Base-by-base conservation (phyloP, 2,113 vertebrate species). In the Pangasianodon gigas region DNA sequence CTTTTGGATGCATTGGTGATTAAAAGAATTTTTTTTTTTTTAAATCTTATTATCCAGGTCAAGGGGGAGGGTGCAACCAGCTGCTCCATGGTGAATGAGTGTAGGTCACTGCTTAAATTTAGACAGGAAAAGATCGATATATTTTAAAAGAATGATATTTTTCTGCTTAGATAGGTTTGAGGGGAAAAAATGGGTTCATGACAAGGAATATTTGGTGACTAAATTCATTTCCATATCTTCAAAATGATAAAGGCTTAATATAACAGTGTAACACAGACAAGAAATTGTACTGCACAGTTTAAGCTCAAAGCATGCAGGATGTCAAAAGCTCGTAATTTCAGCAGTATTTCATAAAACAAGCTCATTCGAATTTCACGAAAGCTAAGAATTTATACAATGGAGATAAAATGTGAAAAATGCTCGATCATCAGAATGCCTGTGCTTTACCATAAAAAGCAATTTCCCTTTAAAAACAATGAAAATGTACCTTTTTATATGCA, bases 401-500 rank as follows among this genome's bases (percentile, higher is more conserved):
- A 46, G 24, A 83, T 26, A 44, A 54, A 58, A 56, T 26, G 37
- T 87, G n/a, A 7, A 54, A 87, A 54, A 54, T 74, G 24, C 46
- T 84, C 14, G 11, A n/a, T 56, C 58, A 16, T 26, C 41, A 16
- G 0, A 89, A 60, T 75, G n/a, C 85, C 87, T 65, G 87, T 71
- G 26, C 24, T 82, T 83, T 65, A 92, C 92, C 85, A 67, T 56
- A 46, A 81, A 87, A 32, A 29, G n/a, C 18, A 37, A 44, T 65
- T 71, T 88, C 56, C 24, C 51, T 58, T 56, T 26, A 65, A 87
- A 75, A 84, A 41, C 46, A 86, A 88, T 52, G 62, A 92, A 89
- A 88, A 87, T 41, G 46, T 95, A 95, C 95, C 94, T 96, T 93
- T 93, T 93, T 71, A 92, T n/a, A 82, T 87, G 92, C 84, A 88